Evolutionary conservation across 2,797 vertebrate species (phyloP), one percentile per base, ranked within the genome.

Genomic region (Protonibea diacanthus): DNA sequence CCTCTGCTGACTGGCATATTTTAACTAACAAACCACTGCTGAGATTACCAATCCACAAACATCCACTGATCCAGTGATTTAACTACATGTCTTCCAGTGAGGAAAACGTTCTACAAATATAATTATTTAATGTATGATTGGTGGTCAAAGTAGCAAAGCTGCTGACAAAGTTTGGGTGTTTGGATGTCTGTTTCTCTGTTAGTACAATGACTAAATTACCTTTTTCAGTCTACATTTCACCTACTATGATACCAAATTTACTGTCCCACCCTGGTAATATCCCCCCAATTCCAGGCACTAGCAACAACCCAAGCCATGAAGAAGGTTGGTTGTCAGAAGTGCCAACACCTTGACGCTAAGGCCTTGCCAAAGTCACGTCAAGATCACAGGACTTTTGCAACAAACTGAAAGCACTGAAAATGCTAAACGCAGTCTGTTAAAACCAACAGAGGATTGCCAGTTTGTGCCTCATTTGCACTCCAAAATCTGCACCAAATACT

Each of bases 301-400:
- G 21, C 42, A 65, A 62, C 21, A 80, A 73, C 7, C 53, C 13
- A 59, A 64, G 69, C 15, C 49, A 69, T 3, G 0, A 42, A 60
- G 23, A 63, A 21, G 40, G 21, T 38, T 7, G 13, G 6, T 13
- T 25, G 23, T 61, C 44, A 40, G 38, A 58, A 17, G 23, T 29
- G 71, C 29, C 56, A 73, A 81, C 76, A 74, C 63, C 86, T 76
- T 38, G 44, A 76, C 33, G 66, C 58, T 15, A 14, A 86, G 80
- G 78, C 78, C 85, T 63, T 48, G 78, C 55, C 91, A 94, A 95
- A 93, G 94, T 94, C 92, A 94, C 88, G 62, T 89, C 89, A 95
- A 91, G 92, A 94, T 88, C 92, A 93, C 52, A 57, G 74, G 9
- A 6, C 25, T 68, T 48, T 27, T 42, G 9, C 10, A 21, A 73